phyloP scores from a whole-genome alignment of 35 echinoderm and acorn worm genomes.

The Antedon bifida region DNA sequence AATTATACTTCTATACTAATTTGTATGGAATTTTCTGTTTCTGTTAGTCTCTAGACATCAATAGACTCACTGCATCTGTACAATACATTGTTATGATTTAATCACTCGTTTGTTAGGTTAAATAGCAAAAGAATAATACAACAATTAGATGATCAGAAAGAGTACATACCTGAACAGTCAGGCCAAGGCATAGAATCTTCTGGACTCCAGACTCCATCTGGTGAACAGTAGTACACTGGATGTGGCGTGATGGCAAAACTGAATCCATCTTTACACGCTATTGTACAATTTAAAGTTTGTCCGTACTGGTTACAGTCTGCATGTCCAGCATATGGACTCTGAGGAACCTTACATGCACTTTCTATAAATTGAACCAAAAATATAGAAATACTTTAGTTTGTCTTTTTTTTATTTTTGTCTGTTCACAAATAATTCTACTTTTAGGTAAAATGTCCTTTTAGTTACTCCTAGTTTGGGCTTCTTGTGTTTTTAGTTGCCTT shows the following conservation, averaged over 20 bases:
- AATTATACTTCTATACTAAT: not conserved
- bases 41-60: too few relatives aligned
- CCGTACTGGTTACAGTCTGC: constrained; percentile 7
- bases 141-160: too few relatives aligned
- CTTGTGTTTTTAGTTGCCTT: too few relatives aligned
- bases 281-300: constrained; percentile 39
- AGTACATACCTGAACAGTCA: constrained; percentile 61
- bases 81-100: not conserved
- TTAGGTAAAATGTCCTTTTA: too few relatives aligned
- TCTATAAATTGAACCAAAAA: constrained; percentile 18
- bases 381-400: too few relatives aligned
- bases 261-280: constrained; percentile 53
- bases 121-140: constrained; percentile 23
- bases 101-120: constrained; percentile 59
- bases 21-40: too few relatives aligned
- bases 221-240: constrained; percentile 32
- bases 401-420: too few relatives aligned
- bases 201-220: constrained; percentile 59
- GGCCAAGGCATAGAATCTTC: constrained; percentile 26
- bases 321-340: constrained; percentile 24
- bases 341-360: constrained; percentile 35
- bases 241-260: constrained; percentile 35
- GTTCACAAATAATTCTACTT: too few relatives aligned
- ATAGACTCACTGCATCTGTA: too few relatives aligned
- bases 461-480: too few relatives aligned